A percentile compares a stretch with the other conserved stretches of the same genome.
Conservation (phyloP, 2,888 invertebrate species). For the Liopterus haemorrhoidalis region DNA sequence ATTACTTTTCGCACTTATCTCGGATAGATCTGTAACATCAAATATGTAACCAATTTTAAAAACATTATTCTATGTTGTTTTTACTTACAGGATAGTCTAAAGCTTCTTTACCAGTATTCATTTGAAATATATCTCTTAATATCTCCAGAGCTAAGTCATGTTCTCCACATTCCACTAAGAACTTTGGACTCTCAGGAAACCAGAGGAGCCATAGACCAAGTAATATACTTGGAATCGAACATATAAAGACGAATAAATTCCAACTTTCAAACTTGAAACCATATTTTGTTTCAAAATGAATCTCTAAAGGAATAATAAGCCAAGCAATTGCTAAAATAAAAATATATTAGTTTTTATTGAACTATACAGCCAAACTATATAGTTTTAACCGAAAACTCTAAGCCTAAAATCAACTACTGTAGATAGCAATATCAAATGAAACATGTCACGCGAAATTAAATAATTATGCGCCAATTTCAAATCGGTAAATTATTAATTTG, state of each 20-base stretch:
- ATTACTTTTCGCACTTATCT: no score
- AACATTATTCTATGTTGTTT: not conserved
- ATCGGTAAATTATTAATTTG: no score
- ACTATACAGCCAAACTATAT: no score
- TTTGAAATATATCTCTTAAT: constrained; percentile 62
- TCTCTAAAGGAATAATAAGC: constrained; percentile 67
- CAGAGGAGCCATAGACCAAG: constrained; percentile 64
- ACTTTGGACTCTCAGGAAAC: constrained; percentile 79
- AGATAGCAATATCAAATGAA: not conserved
- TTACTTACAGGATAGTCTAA: constrained; percentile 64
- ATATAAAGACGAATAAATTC: constrained; percentile 74
- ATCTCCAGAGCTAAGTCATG: constrained; percentile 67
- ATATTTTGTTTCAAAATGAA: constrained; percentile 51
- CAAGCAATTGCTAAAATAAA: constrained; percentile 63
- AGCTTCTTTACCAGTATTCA: constrained; percentile 65
- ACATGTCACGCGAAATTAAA: no score
- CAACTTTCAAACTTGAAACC: constrained; percentile 73
- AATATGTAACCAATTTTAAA: no score
- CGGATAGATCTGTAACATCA: no score
- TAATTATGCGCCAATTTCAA: no score
- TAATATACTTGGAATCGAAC: constrained; percentile 63
- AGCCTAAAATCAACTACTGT: no score
- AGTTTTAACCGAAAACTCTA: no score
- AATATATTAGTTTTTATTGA: not conserved
- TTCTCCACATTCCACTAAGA: constrained; percentile 73